These are phyloP conservation scores for Trinorchestia longiramus DNA, from an alignment of 1,140 invertebrate species.

Conservation along the genomic window DNA sequence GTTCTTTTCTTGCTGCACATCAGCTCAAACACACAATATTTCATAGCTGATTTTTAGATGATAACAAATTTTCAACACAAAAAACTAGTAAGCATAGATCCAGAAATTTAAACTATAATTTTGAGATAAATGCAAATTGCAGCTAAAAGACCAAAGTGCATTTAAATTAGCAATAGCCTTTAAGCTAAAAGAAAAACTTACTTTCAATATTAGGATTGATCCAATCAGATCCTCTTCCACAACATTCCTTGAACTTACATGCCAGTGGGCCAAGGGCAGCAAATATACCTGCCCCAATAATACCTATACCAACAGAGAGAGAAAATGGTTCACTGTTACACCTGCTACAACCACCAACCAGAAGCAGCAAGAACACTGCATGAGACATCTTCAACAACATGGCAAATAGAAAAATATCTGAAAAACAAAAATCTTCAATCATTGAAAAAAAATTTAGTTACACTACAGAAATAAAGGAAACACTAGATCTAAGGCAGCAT, in stretches of 20 bases:
- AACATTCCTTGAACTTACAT: slow-evolving; percentile 61
- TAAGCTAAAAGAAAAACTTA: not conserved
- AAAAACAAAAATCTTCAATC: not conserved
- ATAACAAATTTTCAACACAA: too few species aligned
- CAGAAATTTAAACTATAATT: not conserved
- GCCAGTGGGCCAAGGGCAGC: slow-evolving; percentile 58
- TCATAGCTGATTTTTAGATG: too few species aligned
- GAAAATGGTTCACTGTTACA: slow-evolving; percentile 47
- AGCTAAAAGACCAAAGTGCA: not conserved
- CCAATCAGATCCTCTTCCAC: slow-evolving; percentile 43
- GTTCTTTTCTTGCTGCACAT: not conserved
- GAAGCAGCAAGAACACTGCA: not conserved
- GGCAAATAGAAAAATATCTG: not conserved
- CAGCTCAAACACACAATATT: not conserved
- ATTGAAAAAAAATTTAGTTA: too few species aligned
- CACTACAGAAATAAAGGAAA: too few species aligned
- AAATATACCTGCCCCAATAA: slow-evolving; percentile 56
- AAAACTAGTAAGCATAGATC: not conserved
- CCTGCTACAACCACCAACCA: not conserved
- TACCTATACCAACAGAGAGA: slow-evolving; percentile 53
- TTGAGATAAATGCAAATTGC: not conserved
- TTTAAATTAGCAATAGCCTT: not conserved
- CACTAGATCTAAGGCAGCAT: too few species aligned
- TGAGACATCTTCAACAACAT: not conserved
- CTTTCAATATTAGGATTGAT: slow-evolving; percentile 56